Evolutionary conservation across 2,888 invertebrate genomes (phyloP).

Genomic region (Hypomecis atomaria): DNA sequence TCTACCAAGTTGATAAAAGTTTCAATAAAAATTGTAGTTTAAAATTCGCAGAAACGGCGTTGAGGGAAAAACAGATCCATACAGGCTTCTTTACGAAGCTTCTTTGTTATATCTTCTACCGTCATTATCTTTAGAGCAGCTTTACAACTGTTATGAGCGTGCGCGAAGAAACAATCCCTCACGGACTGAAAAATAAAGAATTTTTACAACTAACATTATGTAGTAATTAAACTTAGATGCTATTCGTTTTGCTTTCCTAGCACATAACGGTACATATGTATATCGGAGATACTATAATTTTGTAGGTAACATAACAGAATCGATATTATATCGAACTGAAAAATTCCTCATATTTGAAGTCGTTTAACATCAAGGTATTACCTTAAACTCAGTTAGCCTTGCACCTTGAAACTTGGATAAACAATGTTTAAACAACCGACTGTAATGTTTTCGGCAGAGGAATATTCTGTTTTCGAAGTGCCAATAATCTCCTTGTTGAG

Average conservation of each 20-base stretch:
- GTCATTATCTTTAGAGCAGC: constrained; percentile 82
- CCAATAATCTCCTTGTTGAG: constrained; percentile 85
- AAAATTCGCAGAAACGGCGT: constrained; percentile 63
- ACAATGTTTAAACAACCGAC: constrained; percentile 70
- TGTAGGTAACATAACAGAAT: too few species aligned
- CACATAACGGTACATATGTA: too few species aligned
- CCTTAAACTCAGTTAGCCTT: constrained; percentile 77
- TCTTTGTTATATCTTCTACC: constrained; percentile 75
- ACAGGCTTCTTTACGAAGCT: constrained; percentile 78
- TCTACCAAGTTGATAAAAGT: constrained; percentile 7
- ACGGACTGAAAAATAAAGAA: constrained; percentile 64
- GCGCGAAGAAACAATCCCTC: constrained; percentile 80
- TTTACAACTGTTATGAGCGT: constrained; percentile 79
- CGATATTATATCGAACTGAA: too few species aligned
- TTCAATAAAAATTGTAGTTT: background rate
- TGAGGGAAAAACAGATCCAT: constrained; percentile 78
- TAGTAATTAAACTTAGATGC: background rate
- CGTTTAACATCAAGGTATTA: constrained; percentile 39
- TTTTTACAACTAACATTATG: background rate
- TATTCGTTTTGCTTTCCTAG: too few species aligned
- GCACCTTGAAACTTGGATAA: constrained; percentile 73
- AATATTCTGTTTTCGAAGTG: constrained; percentile 79
- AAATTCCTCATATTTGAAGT: background rate
- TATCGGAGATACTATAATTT: too few species aligned
- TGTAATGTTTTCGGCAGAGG: constrained; percentile 75